Conservation (phyloP, 2,888 invertebrate genomes). For the Apocheima hispidaria region DNA sequence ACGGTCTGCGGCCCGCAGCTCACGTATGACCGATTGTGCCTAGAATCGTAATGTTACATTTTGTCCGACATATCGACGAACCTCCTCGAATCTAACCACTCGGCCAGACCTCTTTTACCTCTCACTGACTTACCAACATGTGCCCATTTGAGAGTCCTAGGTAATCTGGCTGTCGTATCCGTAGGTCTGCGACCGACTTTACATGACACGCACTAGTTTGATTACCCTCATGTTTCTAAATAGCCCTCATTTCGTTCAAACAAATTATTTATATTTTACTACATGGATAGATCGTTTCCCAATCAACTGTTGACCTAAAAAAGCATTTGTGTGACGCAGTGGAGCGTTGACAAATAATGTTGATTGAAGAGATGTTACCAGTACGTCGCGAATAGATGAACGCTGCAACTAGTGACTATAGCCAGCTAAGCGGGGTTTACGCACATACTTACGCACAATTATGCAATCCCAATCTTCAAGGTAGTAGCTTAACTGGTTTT, state of each 20-base stretch:
- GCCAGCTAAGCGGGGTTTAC: no score
- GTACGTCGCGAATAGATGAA: conserved; percentile 58
- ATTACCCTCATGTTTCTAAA: conserved; percentile 86
- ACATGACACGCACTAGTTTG: conserved; percentile 84
- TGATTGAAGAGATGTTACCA: conserved; percentile 67
- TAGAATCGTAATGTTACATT: conserved; percentile 80
- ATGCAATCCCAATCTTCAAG: background rate
- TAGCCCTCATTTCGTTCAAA: conserved; percentile 84
- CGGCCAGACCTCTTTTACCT: conserved; percentile 60
- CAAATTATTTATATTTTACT: conserved; percentile 85
- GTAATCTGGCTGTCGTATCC: conserved; percentile 60
- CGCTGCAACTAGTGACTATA: conserved; percentile 16
- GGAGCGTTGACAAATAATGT: conserved; percentile 78
- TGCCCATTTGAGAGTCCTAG: conserved; percentile 56
- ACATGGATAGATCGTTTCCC: conserved; percentile 83
- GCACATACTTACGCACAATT: background rate
- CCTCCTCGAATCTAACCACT: conserved; percentile 52
- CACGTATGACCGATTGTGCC: conserved; percentile 75
- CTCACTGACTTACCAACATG: conserved; percentile 46
- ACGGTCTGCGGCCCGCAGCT: conserved; percentile 69
- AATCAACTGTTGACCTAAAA: conserved; percentile 83
- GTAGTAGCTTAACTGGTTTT: no score
- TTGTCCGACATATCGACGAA: conserved; percentile 68
- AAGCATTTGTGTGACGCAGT: conserved; percentile 80
- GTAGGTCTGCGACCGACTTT: conserved; percentile 78